These are phyloP conservation scores for Ascidia mentula DNA, from an alignment of 23 tunicate species.

Conservation along the genomic window DNA sequence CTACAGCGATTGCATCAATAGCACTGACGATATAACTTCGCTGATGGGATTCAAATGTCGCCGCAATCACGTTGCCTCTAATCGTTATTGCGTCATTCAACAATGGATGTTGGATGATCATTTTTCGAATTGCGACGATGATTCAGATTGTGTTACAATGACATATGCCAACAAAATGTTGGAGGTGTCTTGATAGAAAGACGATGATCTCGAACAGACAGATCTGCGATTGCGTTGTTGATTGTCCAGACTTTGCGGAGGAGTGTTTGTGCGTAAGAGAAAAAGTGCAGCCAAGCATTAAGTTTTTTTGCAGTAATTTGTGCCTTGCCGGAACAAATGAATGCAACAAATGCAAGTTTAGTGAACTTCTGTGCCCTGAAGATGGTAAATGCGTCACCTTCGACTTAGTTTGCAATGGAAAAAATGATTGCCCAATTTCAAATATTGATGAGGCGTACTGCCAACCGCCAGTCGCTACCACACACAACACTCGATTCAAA, in stretches of 20 bases:
- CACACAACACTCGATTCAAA: too few relatives aligned
- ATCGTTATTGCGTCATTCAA: constrained; percentile 12
- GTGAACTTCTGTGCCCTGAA: background rate
- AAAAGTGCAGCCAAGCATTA: background rate
- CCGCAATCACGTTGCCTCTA: background rate
- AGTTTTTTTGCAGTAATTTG: background rate
- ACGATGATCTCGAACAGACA: constrained; percentile 15
- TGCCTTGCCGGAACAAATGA: background rate
- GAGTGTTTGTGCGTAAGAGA: constrained; percentile 22
- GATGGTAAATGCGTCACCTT: background rate
- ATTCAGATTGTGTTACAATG: constrained; percentile 14
- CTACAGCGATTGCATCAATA: background rate
- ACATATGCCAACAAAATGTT: background rate
- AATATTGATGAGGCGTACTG: background rate
- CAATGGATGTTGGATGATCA: constrained; percentile 27
- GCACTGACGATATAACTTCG: background rate
- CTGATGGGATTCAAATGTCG: constrained; percentile 27
- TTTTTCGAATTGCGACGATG: constrained; percentile 16
- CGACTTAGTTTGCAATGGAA: background rate
- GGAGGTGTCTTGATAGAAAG: constrained; percentile 9
- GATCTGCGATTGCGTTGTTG: constrained; percentile 27
- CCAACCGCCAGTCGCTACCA: background rate
- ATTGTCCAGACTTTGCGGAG: constrained; percentile 28
- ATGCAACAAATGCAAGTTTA: background rate
- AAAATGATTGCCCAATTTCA: background rate